A percentile compares a stretch with the other conserved stretches of the same genome.
Conservation (phyloP, 2,888 invertebrate genomes). For the Carterocephalus palaemon region DNA sequence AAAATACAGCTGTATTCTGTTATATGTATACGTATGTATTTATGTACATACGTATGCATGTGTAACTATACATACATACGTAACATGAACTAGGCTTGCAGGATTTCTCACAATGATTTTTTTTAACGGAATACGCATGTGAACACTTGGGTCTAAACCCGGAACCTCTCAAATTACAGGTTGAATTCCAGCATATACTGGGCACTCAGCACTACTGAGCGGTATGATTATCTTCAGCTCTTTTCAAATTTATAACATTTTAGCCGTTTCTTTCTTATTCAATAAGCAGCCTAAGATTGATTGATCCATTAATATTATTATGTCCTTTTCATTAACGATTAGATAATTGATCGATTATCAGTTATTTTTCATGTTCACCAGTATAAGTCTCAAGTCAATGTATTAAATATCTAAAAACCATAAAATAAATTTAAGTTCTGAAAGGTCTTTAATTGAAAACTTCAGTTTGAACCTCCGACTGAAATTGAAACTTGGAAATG, state of each 20-base stretch:
- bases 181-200: background rate
- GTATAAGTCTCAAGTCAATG: too few species aligned
- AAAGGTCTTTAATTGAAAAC: slow-evolving; percentile 29
- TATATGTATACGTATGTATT: too few species aligned
- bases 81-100: background rate
- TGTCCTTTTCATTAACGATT: too few species aligned
- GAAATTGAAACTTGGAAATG: slow-evolving; percentile 25
- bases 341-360: too few species aligned
- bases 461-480: slow-evolving; percentile 21
- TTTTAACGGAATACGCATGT: background rate
- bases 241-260: too few species aligned
- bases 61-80: background rate
- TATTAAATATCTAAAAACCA: slow-evolving; percentile 9
- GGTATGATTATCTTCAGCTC: too few species aligned
- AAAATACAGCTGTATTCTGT: too few species aligned
- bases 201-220: too few species aligned
- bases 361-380: too few species aligned
- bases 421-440: slow-evolving; percentile 22
- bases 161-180: background rate
- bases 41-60: background rate
- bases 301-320: too few species aligned
- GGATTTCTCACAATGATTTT: background rate
- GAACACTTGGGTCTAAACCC: background rate
- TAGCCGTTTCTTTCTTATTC: too few species aligned
- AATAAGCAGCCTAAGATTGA: too few species aligned